Base-by-base conservation (phyloP, 2,113 vertebrate species). In the Python bivittatus region DNA sequence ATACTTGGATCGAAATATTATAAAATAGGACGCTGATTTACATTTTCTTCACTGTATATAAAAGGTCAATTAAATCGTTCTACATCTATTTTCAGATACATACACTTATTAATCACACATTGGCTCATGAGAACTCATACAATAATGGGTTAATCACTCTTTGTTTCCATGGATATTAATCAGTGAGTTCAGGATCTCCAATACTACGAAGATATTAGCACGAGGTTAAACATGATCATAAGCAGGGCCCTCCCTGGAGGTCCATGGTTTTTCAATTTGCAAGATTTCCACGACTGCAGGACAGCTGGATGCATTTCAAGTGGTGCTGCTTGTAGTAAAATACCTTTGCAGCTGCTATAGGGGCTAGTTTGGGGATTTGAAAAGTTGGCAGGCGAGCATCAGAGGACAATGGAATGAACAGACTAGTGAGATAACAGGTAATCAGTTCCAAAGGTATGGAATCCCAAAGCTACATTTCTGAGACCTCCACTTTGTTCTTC, bases 291-390 rank as follows among this genome's bases (percentile, higher is more conserved):
- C 95, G 96, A 95, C 94, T 97, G 96, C 96, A 96, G 97, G 95
- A 96, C 95, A 95, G 93, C 93, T 97, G 96, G 97, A 97, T 97
- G 97, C 97, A 97, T 97, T 97, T 98, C 96, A 97, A 98, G 97
- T 96, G 94, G 95, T 93, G 96, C 94, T 97, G 95, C 96, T 96
- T 96, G 95, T 96, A 95, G 56, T 61, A 90, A 90, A 54, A 86
- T 33, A 54, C 33, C 96, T 96, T 94, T 56, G 4, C 95, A 96
- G 96, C 94, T 97, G 96, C 96, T 96, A 48, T 61, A 96, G 95
- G 91, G 95, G 96, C 92, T 96, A 93, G 96, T 97, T 96, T 94
- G 97, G 97, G 96, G 95, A 94, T 54, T 94, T 94, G 92, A 91
- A 94, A 94, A 33, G 88, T 72, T 97, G 97, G 96, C 96, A 96